These are phyloP conservation scores for Limnephilus lunatus DNA, from an alignment of 2,888 invertebrate species.

Conservation along the genomic window DNA sequence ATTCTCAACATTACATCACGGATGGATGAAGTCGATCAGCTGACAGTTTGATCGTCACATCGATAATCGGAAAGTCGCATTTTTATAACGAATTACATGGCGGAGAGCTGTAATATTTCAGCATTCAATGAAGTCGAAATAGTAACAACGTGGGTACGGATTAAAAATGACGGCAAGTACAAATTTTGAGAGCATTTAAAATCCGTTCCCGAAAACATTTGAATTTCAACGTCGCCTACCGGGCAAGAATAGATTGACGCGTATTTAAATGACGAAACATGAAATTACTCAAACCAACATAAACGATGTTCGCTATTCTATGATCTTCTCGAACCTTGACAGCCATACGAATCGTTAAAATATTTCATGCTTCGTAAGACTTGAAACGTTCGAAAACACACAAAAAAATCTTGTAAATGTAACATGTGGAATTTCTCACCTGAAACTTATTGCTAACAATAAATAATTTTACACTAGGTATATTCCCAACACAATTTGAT, in stretches of 20 bases:
- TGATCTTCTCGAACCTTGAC: slow-evolving; percentile 61
- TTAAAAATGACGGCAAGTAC: background rate
- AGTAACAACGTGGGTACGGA: slow-evolving; percentile 42
- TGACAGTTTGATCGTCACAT: background rate
- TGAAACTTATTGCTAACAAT: slow-evolving; percentile 37
- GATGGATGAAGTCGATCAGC: background rate
- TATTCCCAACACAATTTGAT: slow-evolving; percentile 19
- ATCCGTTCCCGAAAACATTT: background rate
- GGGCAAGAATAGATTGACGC: background rate
- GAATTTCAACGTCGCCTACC: background rate
- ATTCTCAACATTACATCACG: slow-evolving; percentile 33
- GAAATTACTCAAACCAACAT: slow-evolving; percentile 26
- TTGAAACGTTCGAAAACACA: background rate
- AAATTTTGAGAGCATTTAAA: slow-evolving; percentile 1
- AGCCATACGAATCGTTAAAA: slow-evolving; percentile 27
- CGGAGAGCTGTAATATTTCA: background rate
- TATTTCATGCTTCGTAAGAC: background rate
- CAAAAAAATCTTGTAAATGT: background rate
- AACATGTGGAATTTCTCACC: slow-evolving; percentile 4
- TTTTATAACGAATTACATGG: background rate
- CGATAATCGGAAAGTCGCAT: background rate
- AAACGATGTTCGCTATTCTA: slow-evolving; percentile 44
- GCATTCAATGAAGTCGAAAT: slow-evolving; percentile 17
- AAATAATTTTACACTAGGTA: slow-evolving; percentile 17
- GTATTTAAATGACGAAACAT: slow-evolving; percentile 43